These are phyloP conservation scores for Xanthia togata DNA, from an alignment of 2,888 invertebrate genomes.

Conservation along the genomic window DNA sequence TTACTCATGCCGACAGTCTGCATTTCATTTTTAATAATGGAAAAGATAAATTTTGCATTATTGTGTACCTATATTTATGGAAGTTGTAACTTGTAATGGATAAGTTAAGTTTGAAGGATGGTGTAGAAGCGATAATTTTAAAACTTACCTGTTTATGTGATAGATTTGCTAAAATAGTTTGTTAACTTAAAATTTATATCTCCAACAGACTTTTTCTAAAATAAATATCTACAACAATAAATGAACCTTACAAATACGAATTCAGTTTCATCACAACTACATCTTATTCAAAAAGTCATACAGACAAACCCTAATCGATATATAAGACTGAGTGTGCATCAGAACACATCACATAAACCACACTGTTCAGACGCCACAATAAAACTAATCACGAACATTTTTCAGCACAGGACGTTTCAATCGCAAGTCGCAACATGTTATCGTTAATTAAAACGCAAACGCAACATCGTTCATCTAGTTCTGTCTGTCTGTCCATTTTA, in stretches of 20 bases:
- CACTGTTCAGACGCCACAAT: slow-evolving; percentile 60
- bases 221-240: no score
- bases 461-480: slow-evolving; percentile 87
- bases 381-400: slow-evolving; percentile 73
- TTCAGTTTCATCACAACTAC: neutral
- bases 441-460: slow-evolving; percentile 86
- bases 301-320: neutral
- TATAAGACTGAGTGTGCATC: slow-evolving; percentile 44
- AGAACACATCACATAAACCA: slow-evolving; percentile 55
- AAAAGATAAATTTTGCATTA: slow-evolving; percentile 13
- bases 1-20: slow-evolving; percentile 79
- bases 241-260: neutral
- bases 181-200: no score
- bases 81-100: neutral
- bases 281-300: neutral
- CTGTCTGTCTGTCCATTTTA: slow-evolving; percentile 72
- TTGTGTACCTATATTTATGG: slow-evolving; percentile 18
- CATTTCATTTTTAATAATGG: slow-evolving; percentile 57
- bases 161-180: neutral
- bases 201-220: neutral
- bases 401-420: slow-evolving; percentile 82
- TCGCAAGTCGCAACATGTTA: slow-evolving; percentile 79
- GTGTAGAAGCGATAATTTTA: neutral
- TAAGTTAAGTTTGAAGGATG: neutral
- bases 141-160: neutral